phyloP scores from a whole-genome alignment of 2,888 invertebrate species.

The Uropetala carovei region DNA sequence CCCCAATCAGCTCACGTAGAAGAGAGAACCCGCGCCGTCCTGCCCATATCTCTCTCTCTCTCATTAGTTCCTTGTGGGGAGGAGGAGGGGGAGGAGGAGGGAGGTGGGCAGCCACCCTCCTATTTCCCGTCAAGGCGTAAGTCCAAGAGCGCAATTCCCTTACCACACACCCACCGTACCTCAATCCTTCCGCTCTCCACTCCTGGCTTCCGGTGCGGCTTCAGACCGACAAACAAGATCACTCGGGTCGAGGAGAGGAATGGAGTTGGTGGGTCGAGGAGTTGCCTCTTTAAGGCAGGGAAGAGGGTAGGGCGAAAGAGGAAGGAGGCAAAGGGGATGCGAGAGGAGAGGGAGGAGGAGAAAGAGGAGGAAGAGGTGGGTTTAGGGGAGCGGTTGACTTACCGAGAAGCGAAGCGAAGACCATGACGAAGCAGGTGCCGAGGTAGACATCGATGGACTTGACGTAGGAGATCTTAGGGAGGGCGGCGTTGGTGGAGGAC shows the following conservation, averaged over 20 bases:
- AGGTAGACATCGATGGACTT: constrained; percentile 98
- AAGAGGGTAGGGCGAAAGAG: neutral
- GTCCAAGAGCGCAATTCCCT: neutral
- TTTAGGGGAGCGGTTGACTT: constrained; percentile 75
- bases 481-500: constrained; percentile 96
- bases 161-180: constrained; percentile 13
- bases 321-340: constrained; percentile 65
- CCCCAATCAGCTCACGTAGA: neutral
- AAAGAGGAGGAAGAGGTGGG: constrained; percentile 49
- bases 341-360: constrained; percentile 66
- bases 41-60: neutral
- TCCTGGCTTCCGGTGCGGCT: constrained; percentile 10
- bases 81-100: constrained; percentile 1
- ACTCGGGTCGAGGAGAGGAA: neutral
- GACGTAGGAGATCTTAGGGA: constrained; percentile 98
- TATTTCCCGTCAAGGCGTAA: neutral
- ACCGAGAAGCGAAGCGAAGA: constrained; percentile 97
- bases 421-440: constrained; percentile 99
- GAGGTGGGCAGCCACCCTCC: neutral
- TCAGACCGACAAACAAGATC: constrained; percentile 8
- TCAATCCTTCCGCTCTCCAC: constrained; percentile 28
- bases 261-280: neutral
- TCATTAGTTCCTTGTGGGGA: neutral
- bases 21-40: neutral
- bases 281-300: neutral